These are phyloP conservation scores for Cryptocheilus praepositus DNA, from an alignment of 2,888 invertebrate species.

Conservation along the genomic window DNA sequence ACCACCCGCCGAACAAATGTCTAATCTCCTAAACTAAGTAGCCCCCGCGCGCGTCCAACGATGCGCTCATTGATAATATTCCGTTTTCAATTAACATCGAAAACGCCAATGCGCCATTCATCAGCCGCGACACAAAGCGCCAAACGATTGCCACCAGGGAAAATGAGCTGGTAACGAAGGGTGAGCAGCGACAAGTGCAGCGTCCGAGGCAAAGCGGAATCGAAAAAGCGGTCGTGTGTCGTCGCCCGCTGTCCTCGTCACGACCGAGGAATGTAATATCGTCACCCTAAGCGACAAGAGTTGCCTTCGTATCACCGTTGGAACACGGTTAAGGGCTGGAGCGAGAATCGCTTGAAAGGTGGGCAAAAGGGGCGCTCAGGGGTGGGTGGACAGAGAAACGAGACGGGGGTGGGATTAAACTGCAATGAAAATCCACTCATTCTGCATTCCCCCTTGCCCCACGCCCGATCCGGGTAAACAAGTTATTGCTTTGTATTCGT, in stretches of 20 bases:
- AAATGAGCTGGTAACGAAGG: no score
- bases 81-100: no score
- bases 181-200: neutral
- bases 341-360: conserved; percentile 4
- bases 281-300: conserved; percentile 74
- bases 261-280: conserved; percentile 75
- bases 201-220: neutral
- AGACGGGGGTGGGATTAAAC: conserved; percentile 68
- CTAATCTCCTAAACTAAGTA: no score
- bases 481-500: conserved; percentile 49
- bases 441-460: conserved; percentile 37
- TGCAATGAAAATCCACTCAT: conserved; percentile 73
- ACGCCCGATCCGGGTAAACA: conserved; percentile 51
- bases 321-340: conserved; percentile 46
- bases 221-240: conserved; percentile 10
- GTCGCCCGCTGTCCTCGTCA: conserved; percentile 70
- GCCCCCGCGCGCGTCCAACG: no score
- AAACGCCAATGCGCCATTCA: no score
- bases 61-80: no score
- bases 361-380: conserved; percentile 18
- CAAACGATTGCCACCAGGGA: no score
- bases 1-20: no score
- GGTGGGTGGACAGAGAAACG: conserved; percentile 16
- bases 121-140: no score
- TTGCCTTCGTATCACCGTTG: conserved; percentile 69